These are phyloP conservation scores for Lonchura striata DNA, from an alignment of 2,113 vertebrate genomes.

Conservation along the genomic window DNA sequence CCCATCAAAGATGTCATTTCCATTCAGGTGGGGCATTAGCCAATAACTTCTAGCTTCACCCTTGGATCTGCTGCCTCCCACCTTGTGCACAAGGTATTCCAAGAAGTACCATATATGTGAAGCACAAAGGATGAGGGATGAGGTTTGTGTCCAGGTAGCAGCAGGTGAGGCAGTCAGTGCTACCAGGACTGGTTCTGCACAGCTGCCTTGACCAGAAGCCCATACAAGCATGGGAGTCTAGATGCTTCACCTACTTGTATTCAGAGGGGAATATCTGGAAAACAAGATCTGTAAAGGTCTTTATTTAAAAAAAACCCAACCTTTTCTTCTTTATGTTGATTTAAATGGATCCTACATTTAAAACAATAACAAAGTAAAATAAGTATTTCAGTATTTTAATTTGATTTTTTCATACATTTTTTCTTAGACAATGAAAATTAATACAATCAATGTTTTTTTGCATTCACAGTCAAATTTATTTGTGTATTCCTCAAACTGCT, in stretches of 20 bases:
- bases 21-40: background rate
- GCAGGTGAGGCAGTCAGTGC: background rate
- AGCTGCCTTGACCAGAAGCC: background rate
- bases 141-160: background rate
- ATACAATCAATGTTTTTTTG: accelerated
- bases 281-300: background rate
- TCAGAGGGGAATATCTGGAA: background rate
- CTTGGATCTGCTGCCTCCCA: background rate
- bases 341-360: background rate
- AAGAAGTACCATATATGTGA: accelerated
- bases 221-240: accelerated
- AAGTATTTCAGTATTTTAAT: background rate
- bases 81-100: background rate
- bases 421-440: background rate
- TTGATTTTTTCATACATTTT: background rate
- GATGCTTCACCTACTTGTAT: background rate
- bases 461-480: background rate
- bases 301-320: background rate
- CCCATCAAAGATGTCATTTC: background rate
- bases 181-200: background rate
- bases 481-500: background rate
- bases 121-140: background rate
- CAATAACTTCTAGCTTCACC: background rate
- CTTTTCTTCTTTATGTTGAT: background rate
- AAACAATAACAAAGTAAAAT: background rate